Percentiles rank a stretch among this genome's conserved stretches.
These are phyloP conservation scores for Miniopterus natalensis DNA, from an alignment of 2,113 vertebrate species.

Conservation along the genomic window DNA sequence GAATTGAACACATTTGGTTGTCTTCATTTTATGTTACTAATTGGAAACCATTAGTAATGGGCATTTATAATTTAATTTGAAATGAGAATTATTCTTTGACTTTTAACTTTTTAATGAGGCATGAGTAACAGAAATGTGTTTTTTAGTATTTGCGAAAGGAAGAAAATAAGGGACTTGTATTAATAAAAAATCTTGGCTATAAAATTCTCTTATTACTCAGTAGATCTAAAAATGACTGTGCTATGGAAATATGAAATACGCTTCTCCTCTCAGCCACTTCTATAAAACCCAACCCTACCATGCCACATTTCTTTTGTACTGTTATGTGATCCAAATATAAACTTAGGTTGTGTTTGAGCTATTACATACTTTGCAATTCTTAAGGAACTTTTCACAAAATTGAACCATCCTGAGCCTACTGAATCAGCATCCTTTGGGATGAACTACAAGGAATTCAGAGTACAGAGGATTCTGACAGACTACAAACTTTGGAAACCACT, in stretches of 20 bases:
- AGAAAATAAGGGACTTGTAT: neutral
- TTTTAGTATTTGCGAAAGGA: neutral
- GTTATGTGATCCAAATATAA: neutral
- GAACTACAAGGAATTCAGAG: neutral
- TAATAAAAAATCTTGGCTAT: neutral
- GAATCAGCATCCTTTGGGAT: neutral
- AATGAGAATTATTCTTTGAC: neutral
- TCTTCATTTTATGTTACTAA: conserved; percentile 54
- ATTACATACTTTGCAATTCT: neutral
- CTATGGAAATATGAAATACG: neutral
- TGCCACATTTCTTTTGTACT: neutral
- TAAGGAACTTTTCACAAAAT: neutral
- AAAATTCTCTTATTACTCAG: conserved; percentile 19
- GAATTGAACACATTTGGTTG: conserved; percentile 25
- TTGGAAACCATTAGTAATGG: neutral
- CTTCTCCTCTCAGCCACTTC: neutral
- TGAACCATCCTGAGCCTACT: neutral
- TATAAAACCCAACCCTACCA: neutral
- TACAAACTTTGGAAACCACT: neutral
- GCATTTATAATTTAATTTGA: conserved; percentile 12
- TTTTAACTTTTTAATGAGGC: conserved; percentile 12
- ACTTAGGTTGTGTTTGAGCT: neutral
- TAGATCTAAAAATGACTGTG: neutral
- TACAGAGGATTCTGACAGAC: neutral
- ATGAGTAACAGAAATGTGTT: neutral